Evolutionary conservation across 2,113 vertebrate species (phyloP).

Genomic region (Spheniscus mendiculus): DNA sequence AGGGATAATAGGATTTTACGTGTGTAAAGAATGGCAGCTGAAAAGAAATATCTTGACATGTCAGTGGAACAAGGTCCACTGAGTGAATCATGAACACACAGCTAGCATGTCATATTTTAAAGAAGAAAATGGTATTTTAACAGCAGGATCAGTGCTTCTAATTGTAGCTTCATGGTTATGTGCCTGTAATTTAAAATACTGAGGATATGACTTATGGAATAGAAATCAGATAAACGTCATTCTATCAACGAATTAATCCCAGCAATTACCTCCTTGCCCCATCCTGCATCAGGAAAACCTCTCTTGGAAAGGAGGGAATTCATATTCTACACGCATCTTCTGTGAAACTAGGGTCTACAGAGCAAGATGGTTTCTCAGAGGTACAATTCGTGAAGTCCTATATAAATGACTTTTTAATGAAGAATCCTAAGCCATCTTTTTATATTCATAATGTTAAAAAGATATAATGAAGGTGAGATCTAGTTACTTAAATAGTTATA

Average conservation of each 20-base stretch:
- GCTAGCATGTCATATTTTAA: slow-evolving; percentile 16
- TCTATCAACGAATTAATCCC: slow-evolving; percentile 6
- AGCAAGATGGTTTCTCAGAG: background rate
- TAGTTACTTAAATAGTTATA: background rate
- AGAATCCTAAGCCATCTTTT: background rate
- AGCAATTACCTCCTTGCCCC: slow-evolving; percentile 1
- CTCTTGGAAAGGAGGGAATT: background rate
- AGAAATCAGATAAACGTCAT: background rate
- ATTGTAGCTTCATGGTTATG: slow-evolving; percentile 38
- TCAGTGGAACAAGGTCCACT: slow-evolving; percentile 19
- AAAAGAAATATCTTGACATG: slow-evolving; percentile 29
- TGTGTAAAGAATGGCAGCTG: slow-evolving; percentile 37
- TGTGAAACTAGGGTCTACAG: background rate
- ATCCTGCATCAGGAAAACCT: background rate
- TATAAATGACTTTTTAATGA: background rate
- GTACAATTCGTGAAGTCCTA: background rate
- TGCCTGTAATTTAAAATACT: slow-evolving; percentile 41
- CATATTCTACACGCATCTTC: background rate
- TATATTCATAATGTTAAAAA: background rate
- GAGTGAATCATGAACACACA: background rate
- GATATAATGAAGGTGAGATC: background rate
- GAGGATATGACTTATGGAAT: slow-evolving; percentile 1
- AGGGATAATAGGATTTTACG: slow-evolving; percentile 30
- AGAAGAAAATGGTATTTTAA: slow-evolving; percentile 48
- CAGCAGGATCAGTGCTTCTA: slow-evolving; percentile 6